phyloP scores from a whole-genome alignment of 2,113 vertebrate species.

The Lycaon pictus region DNA sequence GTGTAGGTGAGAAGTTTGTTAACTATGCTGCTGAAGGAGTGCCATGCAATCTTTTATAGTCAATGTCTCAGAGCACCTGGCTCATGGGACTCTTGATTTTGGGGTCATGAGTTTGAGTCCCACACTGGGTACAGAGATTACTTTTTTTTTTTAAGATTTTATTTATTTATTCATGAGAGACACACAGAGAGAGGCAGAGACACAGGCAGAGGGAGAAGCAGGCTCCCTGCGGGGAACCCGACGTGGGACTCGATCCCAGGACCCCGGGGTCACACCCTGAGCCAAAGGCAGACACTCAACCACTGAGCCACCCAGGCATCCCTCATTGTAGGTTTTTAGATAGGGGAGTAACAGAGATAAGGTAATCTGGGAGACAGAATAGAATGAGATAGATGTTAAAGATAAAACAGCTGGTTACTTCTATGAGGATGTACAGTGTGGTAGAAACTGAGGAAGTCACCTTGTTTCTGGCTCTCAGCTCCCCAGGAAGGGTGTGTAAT shows the following conservation, averaged over 20 bases:
- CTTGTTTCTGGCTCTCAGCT: not conserved
- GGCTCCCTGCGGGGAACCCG: too few species aligned
- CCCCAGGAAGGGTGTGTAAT: not conserved
- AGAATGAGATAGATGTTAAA: constrained; percentile 25
- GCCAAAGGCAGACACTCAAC: too few species aligned
- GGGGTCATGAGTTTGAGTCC: not conserved
- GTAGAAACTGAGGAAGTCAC: not conserved
- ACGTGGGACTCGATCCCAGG: too few species aligned
- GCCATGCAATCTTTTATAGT: not conserved
- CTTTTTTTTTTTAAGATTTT: not conserved
- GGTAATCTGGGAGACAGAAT: not conserved
- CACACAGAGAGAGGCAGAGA: too few species aligned
- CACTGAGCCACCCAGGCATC: too few species aligned
- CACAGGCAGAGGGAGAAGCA: too few species aligned
- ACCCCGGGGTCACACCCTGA: too few species aligned
- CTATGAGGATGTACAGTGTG: not conserved
- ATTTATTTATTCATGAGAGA: too few species aligned
- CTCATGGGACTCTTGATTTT: not conserved
- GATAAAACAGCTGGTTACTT: not conserved
- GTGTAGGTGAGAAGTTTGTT: not conserved
- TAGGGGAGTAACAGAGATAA: not conserved
- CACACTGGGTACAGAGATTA: not conserved
- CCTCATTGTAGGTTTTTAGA: not conserved
- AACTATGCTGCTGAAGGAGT: not conserved
- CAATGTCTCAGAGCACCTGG: not conserved